Evolutionary conservation across 2,888 invertebrate species (phyloP), one percentile per base, ranked within the genome.

Genomic region (Nebria brevicollis): DNA sequence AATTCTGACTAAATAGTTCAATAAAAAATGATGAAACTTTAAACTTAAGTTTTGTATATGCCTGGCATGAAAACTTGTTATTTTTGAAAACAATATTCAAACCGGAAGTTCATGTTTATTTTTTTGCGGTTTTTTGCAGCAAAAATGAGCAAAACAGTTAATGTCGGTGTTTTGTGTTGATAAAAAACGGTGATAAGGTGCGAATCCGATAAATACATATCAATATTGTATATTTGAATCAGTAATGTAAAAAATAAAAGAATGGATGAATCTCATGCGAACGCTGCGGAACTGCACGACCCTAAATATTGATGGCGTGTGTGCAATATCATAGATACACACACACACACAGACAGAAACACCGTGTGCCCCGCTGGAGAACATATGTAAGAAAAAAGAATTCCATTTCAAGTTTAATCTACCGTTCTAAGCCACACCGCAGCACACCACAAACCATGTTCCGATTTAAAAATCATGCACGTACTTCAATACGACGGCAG

Each of bases 381-480:
- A 85, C 86, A 86, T 85, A 85, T 86, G 86, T 86, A 85, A 86
- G 85, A 86, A 86, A 86, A 86, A 86, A 86, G 85, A 86, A 85
- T 86, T 85, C 85, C 85, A 86, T 86, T 86, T 86, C 85, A 84
- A 86, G 84, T 87, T 87, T 86, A 87, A 87, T 87, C 87, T 85
- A 82, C 82, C 77, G 73, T 65, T 66, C 68, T 70, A 34, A 34
- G 70, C 54, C 68, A 54, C 66, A 34, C 41, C 43, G 70, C 70
- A 74, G 74, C 68, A 54, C 66, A 34, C 41, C 43, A 75, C 70
- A 74, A 75, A 65, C 68, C 84, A 85, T 84, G 84, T 82, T 83
- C 82, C 86, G 86, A 87, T 87, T 87, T 87, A 86, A 87, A 87
- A 87, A 86, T 87, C 85, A 83, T 84, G 86, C 87, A 87, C 70